Base-by-base conservation (phyloP, 2,797 vertebrate species). In the Gadopsis marmoratus region DNA sequence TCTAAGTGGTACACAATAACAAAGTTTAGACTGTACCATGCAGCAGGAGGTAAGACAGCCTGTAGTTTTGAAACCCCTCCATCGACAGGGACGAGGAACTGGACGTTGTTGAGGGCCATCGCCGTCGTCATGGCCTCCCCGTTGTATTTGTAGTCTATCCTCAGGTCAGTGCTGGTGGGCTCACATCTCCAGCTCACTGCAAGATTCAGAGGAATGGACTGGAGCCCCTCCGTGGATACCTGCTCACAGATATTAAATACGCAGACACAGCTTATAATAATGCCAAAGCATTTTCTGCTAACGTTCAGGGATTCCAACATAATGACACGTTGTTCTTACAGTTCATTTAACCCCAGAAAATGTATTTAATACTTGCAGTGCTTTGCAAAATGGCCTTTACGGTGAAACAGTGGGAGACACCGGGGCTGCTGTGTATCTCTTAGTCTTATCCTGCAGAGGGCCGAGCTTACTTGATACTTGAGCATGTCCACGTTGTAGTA, bases 401-500 rank as follows among this genome's bases (percentile, higher is more conserved):
- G 10, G 23, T 29, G n/a, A 60, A 13, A 47, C 1, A 13, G 26
- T n/a, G 21, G 4, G n/a, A 51, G 29, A 21, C 19, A 16, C 37
- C 5, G 9, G 3, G 35, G 35, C 23, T 33, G 54, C 33, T 29
- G 0, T 56, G 35, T 19, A 9, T 60, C n/a, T 54, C 17, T 65
- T 61, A 29, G 0, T 33, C 2, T n/a, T 17, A 17, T 19, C 7
- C 4, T 14, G 4, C 21, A 3, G 21, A 35, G 2, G 19, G 39
- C 23, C 0, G 7, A n/a, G 10, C 13, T 89, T 90, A 98, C 98
- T 97, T 99, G 98, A 91, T 99, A 99, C 83, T 99, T 99, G 77
- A 99, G 96, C 98, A 99, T 99, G 92, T 99, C 98, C 91, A 99
- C 98, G 26, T 99, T 99, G 88, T 99, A 99, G 94, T 99, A 99